Conservation (phyloP, 2,888 invertebrate species). For the Caenorhabditis sp. region DNA sequence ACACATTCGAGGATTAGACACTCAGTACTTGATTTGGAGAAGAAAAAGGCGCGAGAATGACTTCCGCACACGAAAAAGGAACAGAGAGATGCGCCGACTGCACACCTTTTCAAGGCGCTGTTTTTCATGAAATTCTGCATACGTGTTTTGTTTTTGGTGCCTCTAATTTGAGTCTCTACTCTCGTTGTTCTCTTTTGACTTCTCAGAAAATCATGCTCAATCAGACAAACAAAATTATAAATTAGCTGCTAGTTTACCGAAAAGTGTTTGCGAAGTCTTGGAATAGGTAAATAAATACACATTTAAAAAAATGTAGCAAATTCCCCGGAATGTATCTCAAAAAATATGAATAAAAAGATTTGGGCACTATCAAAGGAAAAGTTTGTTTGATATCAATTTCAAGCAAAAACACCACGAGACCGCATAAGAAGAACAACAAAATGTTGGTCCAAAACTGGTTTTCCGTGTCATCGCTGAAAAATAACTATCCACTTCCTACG, state of each 20-base stretch:
- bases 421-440: slow-evolving; percentile 2
- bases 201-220: neutral
- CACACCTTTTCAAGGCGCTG: slow-evolving; percentile 27
- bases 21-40: slow-evolving; percentile 47
- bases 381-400: slow-evolving; percentile 6
- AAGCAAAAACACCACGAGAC: neutral
- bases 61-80: slow-evolving; percentile 17
- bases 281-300: neutral
- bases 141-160: slow-evolving; percentile 28
- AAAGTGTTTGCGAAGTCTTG: neutral
- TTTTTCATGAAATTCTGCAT: slow-evolving; percentile 21
- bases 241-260: too few species aligned
- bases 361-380: too few species aligned
- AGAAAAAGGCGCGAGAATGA: slow-evolving; percentile 17
- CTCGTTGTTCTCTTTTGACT: slow-evolving; percentile 1
- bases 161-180: slow-evolving; percentile 26
- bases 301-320: too few species aligned
- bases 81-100: slow-evolving; percentile 3
- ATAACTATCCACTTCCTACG: neutral
- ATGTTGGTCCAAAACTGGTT: slow-evolving; percentile 38
- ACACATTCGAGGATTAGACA: slow-evolving; percentile 42
- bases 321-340: too few species aligned
- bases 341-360: too few species aligned
- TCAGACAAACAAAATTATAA: too few species aligned
- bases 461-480: neutral